Base-by-base conservation (phyloP, 1,140 invertebrate genomes). In the Lycorma delicatula region DNA sequence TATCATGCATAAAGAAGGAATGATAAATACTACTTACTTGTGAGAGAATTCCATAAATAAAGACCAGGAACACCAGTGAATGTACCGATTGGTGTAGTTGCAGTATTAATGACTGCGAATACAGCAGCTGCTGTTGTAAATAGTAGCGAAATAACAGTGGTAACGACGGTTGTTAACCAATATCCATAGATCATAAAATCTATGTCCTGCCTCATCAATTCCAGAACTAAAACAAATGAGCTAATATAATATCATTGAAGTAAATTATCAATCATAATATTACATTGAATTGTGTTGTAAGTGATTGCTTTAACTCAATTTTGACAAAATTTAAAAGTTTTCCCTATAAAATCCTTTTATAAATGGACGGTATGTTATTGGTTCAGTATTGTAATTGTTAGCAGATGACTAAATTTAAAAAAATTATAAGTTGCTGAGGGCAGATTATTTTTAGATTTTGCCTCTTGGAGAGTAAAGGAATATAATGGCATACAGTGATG, bases 31-130 rank as follows among this genome's bases (percentile, higher is more conserved):
- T 22, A 77, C 79, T 83, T 78, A 91, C 89, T 70, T 62, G 84
- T 81, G 61, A 86, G 67, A 26, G 75, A 75, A 71, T 91, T 91
- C 81, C 87, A 89, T 4, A 88, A 66, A 66, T 88, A 91, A 36
- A 91, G 76, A 16, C 87, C 87, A n/a, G 81, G 76, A n/a, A 87
- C 73, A 1, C 86, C 86, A 12, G 85, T 80, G 49, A 88, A 77
- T 54, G 82, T 81, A 61, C 83, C 79, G 53, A 84, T 79, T 7
- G 86, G 87, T 25, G 81, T 85, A 3, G 83, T 86, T 28, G 83
- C 81, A 3, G 87, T 84, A 66, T 91, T 91, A 46, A 89, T 78
- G 27, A 87, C 78, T n/a, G 85, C 81, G 67, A 90, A 86, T 23
- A 87, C 76, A 29, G 85, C 84, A 26, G 80, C 77, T 0, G 88